phyloP scores from a whole-genome alignment of 1,140 invertebrate species.

The Stegodyphus dumicola region DNA sequence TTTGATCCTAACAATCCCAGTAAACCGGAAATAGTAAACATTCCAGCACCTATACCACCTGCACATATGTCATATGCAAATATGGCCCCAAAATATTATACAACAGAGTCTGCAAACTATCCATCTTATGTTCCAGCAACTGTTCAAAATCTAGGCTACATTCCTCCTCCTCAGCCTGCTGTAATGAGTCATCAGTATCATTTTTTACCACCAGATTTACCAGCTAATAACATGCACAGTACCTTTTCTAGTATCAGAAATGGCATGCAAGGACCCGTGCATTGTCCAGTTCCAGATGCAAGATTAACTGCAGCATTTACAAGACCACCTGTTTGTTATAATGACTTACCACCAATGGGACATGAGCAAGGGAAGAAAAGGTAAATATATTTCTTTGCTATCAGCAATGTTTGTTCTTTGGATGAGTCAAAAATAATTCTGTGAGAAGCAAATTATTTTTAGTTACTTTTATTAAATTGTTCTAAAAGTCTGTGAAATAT shows the following conservation, averaged over 20 bases:
- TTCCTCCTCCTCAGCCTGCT: constrained; percentile 48
- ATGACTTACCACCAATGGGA: neutral
- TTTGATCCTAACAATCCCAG: constrained; percentile 79
- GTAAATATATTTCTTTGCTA: constrained; percentile 3
- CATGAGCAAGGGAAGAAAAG: constrained; percentile 6
- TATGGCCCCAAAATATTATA: neutral
- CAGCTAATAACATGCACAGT: neutral
- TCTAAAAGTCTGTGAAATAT: no score
- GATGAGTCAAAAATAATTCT: no score
- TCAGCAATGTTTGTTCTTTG: no score
- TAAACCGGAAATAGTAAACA: constrained; percentile 75
- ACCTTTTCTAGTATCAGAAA: neutral
- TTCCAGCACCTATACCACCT: constrained; percentile 29
- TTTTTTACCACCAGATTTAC: constrained; percentile 10
- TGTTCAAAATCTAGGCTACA: constrained; percentile 2
- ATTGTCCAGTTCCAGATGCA: neutral
- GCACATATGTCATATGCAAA: constrained; percentile 14
- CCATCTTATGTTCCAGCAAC: neutral
- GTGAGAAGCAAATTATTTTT: no score
- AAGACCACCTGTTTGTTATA: neutral
- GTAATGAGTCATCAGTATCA: neutral
- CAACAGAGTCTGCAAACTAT: neutral
- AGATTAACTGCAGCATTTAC: neutral
- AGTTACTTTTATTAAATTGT: no score
- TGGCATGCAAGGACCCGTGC: neutral